A percentile compares a stretch with the other conserved stretches of the same genome.
These are phyloP conservation scores for Coilia nasus DNA, from an alignment of 2,797 vertebrate species.

Conservation along the genomic window DNA sequence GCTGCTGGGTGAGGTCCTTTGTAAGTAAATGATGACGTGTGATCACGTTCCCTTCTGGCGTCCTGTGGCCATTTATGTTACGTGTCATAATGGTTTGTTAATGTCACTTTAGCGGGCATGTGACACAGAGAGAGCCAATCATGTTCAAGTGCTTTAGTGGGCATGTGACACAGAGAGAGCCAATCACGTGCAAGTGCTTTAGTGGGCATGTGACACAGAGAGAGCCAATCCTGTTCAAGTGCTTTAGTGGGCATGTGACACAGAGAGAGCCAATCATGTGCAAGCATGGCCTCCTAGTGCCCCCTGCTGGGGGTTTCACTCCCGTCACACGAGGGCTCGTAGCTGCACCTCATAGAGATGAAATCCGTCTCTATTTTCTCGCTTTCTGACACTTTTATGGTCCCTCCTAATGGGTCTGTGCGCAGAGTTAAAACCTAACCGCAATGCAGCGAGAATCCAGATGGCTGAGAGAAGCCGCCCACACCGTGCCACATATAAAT, in stretches of 20 bases:
- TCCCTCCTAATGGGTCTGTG: not conserved
- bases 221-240: not conserved
- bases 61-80: no score
- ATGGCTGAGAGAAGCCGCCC: not conserved
- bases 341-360: not conserved
- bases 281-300: not conserved
- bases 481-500: conserved; percentile 24
- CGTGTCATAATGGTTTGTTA: no score
- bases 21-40: no score
- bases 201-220: no score
- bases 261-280: not conserved
- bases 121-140: no score
- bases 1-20: no score
- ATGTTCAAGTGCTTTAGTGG: no score
- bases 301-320: not conserved
- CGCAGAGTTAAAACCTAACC: conserved; percentile 18
- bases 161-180: no score
- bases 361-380: not conserved
- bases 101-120: no score
- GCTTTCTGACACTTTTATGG: conserved; percentile 2
- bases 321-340: not conserved
- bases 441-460: conserved; percentile 26
- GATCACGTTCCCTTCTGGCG: no score
- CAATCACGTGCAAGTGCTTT: no score
- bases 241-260: no score